Evolutionary conservation across 2,113 vertebrate genomes (phyloP), one percentile per base, ranked within the genome.

Genomic region (Myrmecophaga tridactyla): DNA sequence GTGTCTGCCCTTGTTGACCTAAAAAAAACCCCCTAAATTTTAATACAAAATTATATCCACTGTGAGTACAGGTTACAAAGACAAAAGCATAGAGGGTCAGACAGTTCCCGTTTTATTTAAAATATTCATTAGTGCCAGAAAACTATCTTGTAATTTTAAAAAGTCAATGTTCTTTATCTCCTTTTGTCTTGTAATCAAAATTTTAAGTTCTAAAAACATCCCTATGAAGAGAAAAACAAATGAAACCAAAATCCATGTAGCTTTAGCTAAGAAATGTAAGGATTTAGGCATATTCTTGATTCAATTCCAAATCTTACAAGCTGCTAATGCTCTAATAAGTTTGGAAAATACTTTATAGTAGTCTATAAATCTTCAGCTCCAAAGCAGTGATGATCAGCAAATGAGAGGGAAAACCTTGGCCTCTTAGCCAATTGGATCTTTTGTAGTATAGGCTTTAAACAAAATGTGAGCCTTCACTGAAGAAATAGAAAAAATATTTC

Each of bases 1-100:
- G 98, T 96, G 98, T 98, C 94, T 99, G 98, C 90, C 97, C 98
- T 98, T 99, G 98, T 96, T 98, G 98, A 98, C 98, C 98, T 99
- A 95, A 97, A 83, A 97, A 78, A 94, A 69, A 89, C 94, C 70
- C 96, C 78, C 29, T 84, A 81, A 67, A 94, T 60, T 98, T 98
- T 97, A 97, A 97, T 89, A 93, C 29, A 97, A 94, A 94, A 95
- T 90, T 21, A 43, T 96, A 89, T 96, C 90, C 84, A 86, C 88
- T n/a, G 14, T 89, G 88, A 89, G 91, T 86, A 97, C 31, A 96
- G 96, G 85, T 92, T 89, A 91, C 62, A 95, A 90, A 39, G 95
- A 86, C 51, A 97, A 92, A 60, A 0, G 92, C 73, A 0, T 3
- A 96, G 91, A 92, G 86, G 90, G 46, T 43, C 67, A 43, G 89